phyloP scores from a whole-genome alignment of 2,113 vertebrate genomes.

The Nesoenas mayeri region DNA sequence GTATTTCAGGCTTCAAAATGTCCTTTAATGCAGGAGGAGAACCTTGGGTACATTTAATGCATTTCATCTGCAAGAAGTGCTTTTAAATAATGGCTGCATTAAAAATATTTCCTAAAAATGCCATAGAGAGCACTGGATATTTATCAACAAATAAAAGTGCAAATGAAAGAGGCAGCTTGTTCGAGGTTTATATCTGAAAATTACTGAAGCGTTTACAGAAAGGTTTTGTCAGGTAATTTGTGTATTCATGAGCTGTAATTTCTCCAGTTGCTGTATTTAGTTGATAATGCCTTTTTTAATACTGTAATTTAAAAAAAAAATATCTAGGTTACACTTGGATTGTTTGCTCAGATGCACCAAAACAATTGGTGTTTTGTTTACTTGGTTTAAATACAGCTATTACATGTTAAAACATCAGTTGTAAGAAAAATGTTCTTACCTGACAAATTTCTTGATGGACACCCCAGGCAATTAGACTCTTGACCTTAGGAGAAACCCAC shows the following conservation, averaged over 20 bases:
- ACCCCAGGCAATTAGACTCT: background rate
- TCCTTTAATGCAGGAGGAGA: background rate
- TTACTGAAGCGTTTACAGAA: conserved; percentile 28
- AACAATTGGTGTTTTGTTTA: conserved; percentile 15
- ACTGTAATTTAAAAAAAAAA: conserved; percentile 24
- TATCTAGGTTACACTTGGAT: background rate
- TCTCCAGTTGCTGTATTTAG: conserved; percentile 47
- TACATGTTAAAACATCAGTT: background rate
- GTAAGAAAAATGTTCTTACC: background rate
- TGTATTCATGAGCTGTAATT: conserved; percentile 44
- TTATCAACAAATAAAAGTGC: conserved; percentile 26
- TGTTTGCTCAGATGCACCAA: background rate
- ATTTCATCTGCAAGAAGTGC: background rate
- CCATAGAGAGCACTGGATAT: background rate
- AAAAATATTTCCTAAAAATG: conserved; percentile 11
- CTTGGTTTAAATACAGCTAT: background rate
- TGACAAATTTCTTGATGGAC: background rate
- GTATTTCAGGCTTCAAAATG: background rate
- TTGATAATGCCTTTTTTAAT: conserved; percentile 48
- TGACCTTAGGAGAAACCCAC: background rate
- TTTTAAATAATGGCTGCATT: background rate
- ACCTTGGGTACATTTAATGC: background rate
- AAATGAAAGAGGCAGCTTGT: conserved; percentile 18
- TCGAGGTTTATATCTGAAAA: conserved; percentile 50
- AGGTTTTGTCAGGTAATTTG: conserved; percentile 47